phyloP scores from a whole-genome alignment of 2,888 invertebrate species.

The Bedellia somnulentella region DNA sequence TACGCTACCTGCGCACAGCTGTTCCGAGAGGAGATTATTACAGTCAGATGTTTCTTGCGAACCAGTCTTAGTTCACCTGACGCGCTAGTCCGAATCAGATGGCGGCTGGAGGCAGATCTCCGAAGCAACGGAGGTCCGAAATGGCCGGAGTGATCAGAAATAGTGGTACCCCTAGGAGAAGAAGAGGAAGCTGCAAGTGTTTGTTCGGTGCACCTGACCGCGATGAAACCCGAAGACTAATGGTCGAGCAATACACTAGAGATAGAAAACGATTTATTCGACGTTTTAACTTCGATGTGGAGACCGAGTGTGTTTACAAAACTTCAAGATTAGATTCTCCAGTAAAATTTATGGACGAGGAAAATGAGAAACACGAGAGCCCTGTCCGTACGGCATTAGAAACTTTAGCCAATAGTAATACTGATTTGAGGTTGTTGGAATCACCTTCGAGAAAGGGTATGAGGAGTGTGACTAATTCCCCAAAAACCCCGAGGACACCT shows the following conservation, averaged over 20 bases:
- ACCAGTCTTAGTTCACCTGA: constrained; percentile 53
- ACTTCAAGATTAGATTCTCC: constrained; percentile 41
- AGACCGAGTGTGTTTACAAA: constrained; percentile 41
- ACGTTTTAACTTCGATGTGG: constrained; percentile 64
- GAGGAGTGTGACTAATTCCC: constrained; percentile 25
- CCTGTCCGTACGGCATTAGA: constrained; percentile 33
- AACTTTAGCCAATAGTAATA: constrained; percentile 40
- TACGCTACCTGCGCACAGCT: constrained; percentile 51
- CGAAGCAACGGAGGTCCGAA: constrained; percentile 46
- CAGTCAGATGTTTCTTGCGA: constrained; percentile 54
- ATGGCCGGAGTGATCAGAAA: constrained; percentile 36
- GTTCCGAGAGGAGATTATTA: constrained; percentile 52
- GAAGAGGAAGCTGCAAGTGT: constrained; percentile 57
- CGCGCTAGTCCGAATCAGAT: constrained; percentile 20
- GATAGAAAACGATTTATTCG: constrained; percentile 61
- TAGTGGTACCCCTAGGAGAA: constrained; percentile 31
- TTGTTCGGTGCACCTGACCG: constrained; percentile 64
- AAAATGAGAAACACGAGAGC: constrained; percentile 34
- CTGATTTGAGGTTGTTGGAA: constrained; percentile 36
- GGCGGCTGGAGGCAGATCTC: constrained; percentile 51
- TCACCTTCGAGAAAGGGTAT: constrained; percentile 38
- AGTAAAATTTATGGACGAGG: constrained; percentile 43
- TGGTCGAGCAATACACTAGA: constrained; percentile 60
- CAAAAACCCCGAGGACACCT: constrained; percentile 33
- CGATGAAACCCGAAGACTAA: constrained; percentile 58